Evolutionary conservation across 2,113 vertebrate genomes (phyloP), one percentile per base, ranked within the genome.

Genomic region (Xenopus laevis): DNA sequence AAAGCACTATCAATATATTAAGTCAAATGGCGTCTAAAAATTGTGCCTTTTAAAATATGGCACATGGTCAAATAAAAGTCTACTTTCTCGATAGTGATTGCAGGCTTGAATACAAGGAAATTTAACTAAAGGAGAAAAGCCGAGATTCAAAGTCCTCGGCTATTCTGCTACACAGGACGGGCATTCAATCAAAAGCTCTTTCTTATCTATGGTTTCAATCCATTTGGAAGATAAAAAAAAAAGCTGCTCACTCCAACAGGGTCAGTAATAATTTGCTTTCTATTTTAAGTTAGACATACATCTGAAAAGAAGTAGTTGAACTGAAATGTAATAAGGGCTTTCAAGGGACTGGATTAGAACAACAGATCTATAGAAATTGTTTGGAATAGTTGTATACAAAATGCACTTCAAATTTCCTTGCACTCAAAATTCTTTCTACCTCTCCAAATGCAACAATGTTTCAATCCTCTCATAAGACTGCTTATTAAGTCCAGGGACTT

Each of bases 281-380:
- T 75, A 75, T 75, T 75, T 75, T 75, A 53, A 55, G 73, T 62
- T 75, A 55, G 58, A 62, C 47, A 62, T 75, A 68, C 72, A 67
- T 67, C 40, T 68, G 65, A 75, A 55, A 62, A 75, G 58, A 62
- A 50, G 65, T 53, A 68, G 46, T 52, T 68, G 58, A 46, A 44
- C 66, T 68, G 58, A 62, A 62, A 68, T 12, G 58, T 68, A 75
- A 75, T 68, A 68, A 55, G 58, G 18, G 55, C 45, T 68, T 58
- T 68, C 23, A 40, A 50, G 23, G 23, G 46, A n/a, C 45, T 44
- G 18, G 33, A 73, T 66, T 59, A 47, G 33, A 75, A 75, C 65
- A 68, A 62, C 65, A 68, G 23, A 61, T 68, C 21, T 61, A 18
- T 62, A 44, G 7, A 52, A 68, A 68, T 53, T 12, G 65, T 53